Evolutionary conservation across 1,140 invertebrate genomes (phyloP), one percentile per base, ranked within the genome.

Genomic region (Diachasma alloeum): DNA sequence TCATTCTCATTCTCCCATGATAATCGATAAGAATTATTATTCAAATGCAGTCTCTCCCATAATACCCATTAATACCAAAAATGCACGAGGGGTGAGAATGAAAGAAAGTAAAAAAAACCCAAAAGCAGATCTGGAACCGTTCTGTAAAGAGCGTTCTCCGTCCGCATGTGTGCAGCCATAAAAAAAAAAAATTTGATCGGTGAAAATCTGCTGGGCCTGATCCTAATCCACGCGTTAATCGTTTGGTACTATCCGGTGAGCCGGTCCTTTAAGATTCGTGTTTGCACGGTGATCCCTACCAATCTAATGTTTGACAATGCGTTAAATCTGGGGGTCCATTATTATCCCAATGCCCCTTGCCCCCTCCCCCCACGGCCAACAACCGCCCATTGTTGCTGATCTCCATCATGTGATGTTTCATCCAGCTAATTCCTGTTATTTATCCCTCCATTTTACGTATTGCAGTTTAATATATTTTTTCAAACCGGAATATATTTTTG

Each of bases 181-280:
- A 31, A 42, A 42, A 11, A 42, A 42, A 11, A 39, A 69, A n/a
- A n/a, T n/a, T 31, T 72, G 69, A 71, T 71, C 69, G 44, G 42
- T n/a, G 48, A 71, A 71, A 71, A 71, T 71, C 69, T 71, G 69
- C 13, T 44, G 44, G 39, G 39, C 17, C 82, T 87, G 85, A 87
- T 87, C 86, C 86, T 87, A 87, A 87, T 87, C 86, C 84, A 80
- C 81, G 82, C 85, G 86, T 85, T 87, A 86, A 87, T 87, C 86
- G 85, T 74, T 79, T 77, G 78, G 59, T 63, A 78, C 80, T 80
- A 86, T 85, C 81, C 83, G 70, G 44, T 79, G 76, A 81, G 78
- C 83, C 44, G 24, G 53, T 71, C 69, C 69, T 26, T 46, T 46
- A 44, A 73, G 72, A 73, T 59, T 73, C 48, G 72, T 73, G 72